Percentiles rank a stretch among this genome's conserved stretches.
These are phyloP conservation scores for Drosophila helvetica DNA, from an alignment of 2,888 invertebrate species.

Conservation along the genomic window DNA sequence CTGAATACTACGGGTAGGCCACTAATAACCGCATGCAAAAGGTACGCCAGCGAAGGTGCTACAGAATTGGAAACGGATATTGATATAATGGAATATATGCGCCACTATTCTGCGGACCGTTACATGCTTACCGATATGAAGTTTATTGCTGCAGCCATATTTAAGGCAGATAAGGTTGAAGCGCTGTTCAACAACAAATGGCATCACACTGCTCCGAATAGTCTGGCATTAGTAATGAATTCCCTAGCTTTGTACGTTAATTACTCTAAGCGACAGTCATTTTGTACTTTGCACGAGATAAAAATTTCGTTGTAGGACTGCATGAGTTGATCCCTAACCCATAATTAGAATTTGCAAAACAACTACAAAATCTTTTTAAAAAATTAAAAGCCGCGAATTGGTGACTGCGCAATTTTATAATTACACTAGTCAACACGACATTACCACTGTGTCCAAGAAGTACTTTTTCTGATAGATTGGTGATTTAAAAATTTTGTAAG, in stretches of 20 bases:
- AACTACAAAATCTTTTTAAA: no score
- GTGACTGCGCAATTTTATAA: no score
- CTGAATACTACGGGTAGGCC: not conserved
- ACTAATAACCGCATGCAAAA: slow-evolving; percentile 24
- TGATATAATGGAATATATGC: slow-evolving; percentile 18
- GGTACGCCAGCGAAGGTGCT: slow-evolving; percentile 12
- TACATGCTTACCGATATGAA: slow-evolving; percentile 31
- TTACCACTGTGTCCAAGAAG: no score
- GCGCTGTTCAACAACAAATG: slow-evolving; percentile 56
- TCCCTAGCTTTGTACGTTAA: slow-evolving; percentile 56
- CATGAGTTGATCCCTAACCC: no score
- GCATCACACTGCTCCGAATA: slow-evolving; percentile 52
- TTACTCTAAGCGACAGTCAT: no score
- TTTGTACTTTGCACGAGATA: no score
- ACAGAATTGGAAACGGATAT: slow-evolving; percentile 7
- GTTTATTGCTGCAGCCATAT: slow-evolving; percentile 43
- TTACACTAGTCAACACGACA: no score
- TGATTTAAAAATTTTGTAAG: no score
- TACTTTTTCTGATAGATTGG: no score
- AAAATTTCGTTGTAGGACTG: no score
- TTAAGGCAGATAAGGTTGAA: slow-evolving; percentile 27
- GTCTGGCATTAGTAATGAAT: slow-evolving; percentile 54
- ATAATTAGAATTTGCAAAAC: no score
- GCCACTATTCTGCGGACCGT: not conserved
- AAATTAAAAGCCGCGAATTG: no score